Evolutionary conservation across 1,140 invertebrate genomes (phyloP).

Genomic region (Eufriesea mexicana): DNA sequence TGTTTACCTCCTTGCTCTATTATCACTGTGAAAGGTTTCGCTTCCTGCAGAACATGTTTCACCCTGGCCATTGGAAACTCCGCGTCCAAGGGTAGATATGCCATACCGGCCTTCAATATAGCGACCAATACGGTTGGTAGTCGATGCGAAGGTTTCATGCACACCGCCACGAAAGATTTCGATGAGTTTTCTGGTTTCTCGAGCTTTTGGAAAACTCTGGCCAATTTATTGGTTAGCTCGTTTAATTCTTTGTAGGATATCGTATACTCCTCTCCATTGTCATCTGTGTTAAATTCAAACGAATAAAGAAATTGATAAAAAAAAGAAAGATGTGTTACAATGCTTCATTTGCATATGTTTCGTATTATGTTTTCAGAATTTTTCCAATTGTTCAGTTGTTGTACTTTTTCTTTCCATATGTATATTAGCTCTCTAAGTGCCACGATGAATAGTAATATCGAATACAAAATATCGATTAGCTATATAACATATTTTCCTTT

Average conservation of each 20-base stretch:
- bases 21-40: constrained; percentile 87
- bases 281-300: constrained; percentile 74
- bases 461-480: no score
- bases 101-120: constrained; percentile 91
- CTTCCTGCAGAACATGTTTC: constrained; percentile 89
- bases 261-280: constrained; percentile 72
- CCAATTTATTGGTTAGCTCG: constrained; percentile 84
- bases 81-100: constrained; percentile 91
- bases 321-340: background rate
- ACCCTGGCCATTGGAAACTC: constrained; percentile 89
- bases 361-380: background rate
- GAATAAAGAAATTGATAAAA: background rate
- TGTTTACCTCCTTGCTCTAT: constrained; percentile 82
- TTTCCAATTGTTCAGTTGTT: no score
- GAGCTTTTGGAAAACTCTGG: constrained; percentile 82
- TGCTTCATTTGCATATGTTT: no score
- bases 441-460: no score
- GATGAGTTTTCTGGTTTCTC: constrained; percentile 83
- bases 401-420: no score
- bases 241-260: constrained; percentile 85
- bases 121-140: constrained; percentile 88
- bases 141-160: constrained; percentile 88
- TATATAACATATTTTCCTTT: no score
- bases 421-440: no score
- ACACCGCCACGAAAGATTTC: constrained; percentile 87